Conservation (phyloP, 2,888 invertebrate species). For the Agriotes lineatus region DNA sequence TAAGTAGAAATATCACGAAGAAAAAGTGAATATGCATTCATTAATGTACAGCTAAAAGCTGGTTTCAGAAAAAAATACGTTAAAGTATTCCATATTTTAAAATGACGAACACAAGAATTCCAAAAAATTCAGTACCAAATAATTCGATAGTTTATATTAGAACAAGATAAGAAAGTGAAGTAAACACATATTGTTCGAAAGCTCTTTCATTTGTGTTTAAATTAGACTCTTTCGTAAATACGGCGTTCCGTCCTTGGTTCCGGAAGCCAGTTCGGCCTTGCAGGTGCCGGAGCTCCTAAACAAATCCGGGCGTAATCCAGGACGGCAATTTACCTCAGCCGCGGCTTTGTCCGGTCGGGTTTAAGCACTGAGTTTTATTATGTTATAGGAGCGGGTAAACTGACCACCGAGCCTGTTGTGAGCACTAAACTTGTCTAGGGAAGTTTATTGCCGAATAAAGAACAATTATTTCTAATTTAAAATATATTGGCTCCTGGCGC, state of each 20-base stretch:
- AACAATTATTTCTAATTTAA: slow-evolving; percentile 44
- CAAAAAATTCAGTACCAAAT: no score
- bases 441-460: slow-evolving; percentile 59
- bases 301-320: slow-evolving; percentile 67
- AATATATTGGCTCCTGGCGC: slow-evolving; percentile 24
- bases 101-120: no score
- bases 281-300: slow-evolving; percentile 63
- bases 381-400: slow-evolving; percentile 53
- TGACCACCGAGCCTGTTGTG: slow-evolving; percentile 49
- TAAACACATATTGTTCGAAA: background rate
- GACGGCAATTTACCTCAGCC: slow-evolving; percentile 67
- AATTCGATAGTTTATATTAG: no score
- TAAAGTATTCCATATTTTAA: no score
- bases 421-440: slow-evolving; percentile 64
- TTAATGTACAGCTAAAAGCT: no score
- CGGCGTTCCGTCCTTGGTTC: slow-evolving; percentile 32
- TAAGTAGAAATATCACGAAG: no score
- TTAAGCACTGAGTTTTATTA: slow-evolving; percentile 67
- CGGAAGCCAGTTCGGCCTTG: slow-evolving; percentile 44
- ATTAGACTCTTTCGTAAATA: slow-evolving; percentile 29
- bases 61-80: no score
- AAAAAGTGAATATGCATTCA: no score
- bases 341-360: slow-evolving; percentile 61
- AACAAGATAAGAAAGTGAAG: background rate
- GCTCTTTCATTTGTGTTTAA: slow-evolving; percentile 29